A percentile compares a stretch with the other conserved stretches of the same genome.
These are phyloP conservation scores for Ericerus pela DNA, from an alignment of 1,140 invertebrate genomes.

Conservation along the genomic window DNA sequence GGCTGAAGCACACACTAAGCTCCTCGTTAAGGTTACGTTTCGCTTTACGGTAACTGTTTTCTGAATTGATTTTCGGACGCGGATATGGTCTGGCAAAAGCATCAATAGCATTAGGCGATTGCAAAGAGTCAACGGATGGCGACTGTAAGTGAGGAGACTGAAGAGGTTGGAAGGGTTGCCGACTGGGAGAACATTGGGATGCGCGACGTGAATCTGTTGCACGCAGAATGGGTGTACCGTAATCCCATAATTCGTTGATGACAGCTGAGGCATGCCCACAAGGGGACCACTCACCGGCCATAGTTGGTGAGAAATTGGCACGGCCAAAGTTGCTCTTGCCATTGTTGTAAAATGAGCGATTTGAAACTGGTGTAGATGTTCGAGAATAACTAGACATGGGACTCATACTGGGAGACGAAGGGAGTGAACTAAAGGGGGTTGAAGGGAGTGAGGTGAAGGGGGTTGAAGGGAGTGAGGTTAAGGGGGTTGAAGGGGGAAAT, in stretches of 20 bases:
- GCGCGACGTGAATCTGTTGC: background rate
- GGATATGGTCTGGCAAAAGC: background rate
- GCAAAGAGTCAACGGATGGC: background rate
- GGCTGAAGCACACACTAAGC: background rate
- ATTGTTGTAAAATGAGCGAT: background rate
- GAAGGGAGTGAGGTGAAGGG: no score
- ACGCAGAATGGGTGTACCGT: background rate
- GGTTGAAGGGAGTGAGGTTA: background rate
- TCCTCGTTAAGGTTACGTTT: background rate
- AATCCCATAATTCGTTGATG: background rate
- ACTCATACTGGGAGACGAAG: background rate
- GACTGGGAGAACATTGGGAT: background rate
- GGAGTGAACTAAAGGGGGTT: background rate
- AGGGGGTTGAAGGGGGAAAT: no score
- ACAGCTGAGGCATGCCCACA: background rate
- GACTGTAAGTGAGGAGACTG: slow-evolving; percentile 3
- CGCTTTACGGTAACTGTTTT: background rate
- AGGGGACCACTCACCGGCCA: background rate
- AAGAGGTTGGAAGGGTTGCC: no score
- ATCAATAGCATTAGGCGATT: background rate
- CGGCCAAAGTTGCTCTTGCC: background rate
- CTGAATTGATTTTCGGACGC: background rate
- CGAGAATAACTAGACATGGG: background rate
- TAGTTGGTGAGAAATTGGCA: background rate
- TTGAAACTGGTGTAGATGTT: background rate